Conservation (phyloP, 23 tunicate species). For the Clavelina lepadiformis region DNA sequence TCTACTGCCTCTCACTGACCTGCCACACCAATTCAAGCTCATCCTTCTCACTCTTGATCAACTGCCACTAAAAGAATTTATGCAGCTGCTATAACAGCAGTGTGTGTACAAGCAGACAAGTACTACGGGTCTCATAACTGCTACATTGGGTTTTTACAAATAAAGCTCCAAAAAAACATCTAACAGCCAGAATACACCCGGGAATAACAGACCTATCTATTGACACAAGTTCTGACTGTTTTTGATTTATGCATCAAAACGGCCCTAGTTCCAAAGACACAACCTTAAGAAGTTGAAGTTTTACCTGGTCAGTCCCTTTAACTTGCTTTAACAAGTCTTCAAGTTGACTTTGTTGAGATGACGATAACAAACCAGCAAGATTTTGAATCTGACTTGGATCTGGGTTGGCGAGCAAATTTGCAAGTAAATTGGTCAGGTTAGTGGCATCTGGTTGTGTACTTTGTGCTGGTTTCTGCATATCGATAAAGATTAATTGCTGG, state of each 20-base stretch:
- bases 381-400: slow-evolving; percentile 63
- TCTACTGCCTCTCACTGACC: no score
- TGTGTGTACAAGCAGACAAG: background rate
- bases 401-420: slow-evolving; percentile 74
- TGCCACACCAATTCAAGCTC: no score
- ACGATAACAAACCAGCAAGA: slow-evolving; percentile 65
- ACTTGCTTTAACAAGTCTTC: slow-evolving; percentile 63
- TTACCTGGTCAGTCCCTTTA: slow-evolving; percentile 53
- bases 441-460: slow-evolving; percentile 48
- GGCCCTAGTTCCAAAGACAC: background rate
- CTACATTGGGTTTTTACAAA: background rate
- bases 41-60: no score
- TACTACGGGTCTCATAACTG: background rate
- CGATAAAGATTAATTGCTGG: no score
- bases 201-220: background rate
- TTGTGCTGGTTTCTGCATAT: no score
- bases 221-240: background rate
- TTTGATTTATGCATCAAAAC: no score
- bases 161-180: background rate
- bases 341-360: slow-evolving; percentile 71
- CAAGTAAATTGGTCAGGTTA: slow-evolving; percentile 58
- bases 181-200: no score
- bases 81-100: no score
- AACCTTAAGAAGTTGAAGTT: background rate
- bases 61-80: no score